Evolutionary conservation across 2,888 invertebrate genomes (phyloP), one percentile per base, ranked within the genome.

Genomic region (Malthinus seriepunctatus): DNA sequence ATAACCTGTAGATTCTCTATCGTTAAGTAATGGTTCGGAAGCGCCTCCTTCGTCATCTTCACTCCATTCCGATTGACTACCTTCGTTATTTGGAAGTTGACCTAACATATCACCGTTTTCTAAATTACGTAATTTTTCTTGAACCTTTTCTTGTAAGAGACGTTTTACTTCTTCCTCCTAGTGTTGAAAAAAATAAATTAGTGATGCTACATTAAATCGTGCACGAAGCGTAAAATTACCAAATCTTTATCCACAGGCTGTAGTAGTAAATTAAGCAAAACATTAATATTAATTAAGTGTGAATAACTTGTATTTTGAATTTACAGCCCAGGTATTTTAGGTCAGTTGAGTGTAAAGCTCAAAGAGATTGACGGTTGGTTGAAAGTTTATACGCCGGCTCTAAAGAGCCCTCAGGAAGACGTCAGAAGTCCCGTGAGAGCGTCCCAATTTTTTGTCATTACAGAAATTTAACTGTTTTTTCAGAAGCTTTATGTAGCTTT

Each of bases 31-130:
- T 8, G 81, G 82, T 62, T 82, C 86, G n/a, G 85, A 85, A 48
- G 85, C 86, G 60, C 85, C 86, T 39, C 85, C 86, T 65, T 86
- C 85, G 66, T 84, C 85, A 68, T 85, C 85, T 70, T 86, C 86
- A 63, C 89, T 90, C 91, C 91, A 91, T 73, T 91, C 91, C n/a
- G 90, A 90, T 70, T 90, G 89, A 77, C 90, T 90, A 72, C 87
- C 86, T 65, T 86, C 81, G 11, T 59, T 42, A 76, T 80, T 73
- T 62, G 79, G 73, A 68, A 79, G 73, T 69, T 57, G 42, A 14
- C 10, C 32, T 42, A 51, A 12, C 5, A 48, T 10, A 9, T 50
- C 56, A 32, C 67, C 65, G 49, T 70, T 71, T 61, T 74, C 75
- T 34, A 75, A 63, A 63, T 71, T 76, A 31, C 72, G 71, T 32